Evolutionary conservation across 2,113 vertebrate genomes (phyloP), one percentile per base, ranked within the genome.

Genomic region (Sinocyclocheilus anshuiensis): DNA sequence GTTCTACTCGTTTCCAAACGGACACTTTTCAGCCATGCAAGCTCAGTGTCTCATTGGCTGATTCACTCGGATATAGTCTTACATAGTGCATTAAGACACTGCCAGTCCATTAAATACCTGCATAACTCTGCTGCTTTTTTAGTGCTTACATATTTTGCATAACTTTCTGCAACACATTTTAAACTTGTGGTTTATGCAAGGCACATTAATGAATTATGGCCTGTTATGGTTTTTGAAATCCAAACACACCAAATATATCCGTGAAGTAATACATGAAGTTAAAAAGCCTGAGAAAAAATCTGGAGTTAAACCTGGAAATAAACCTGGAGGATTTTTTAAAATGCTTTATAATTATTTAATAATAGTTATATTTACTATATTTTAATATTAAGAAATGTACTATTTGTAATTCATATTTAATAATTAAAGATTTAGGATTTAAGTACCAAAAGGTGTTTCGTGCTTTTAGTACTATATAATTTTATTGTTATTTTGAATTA

Each of bases 1-100:
- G 84, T 86, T 83, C 78, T 78, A 84, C 65, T 71, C 57, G 33
- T 81, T 61, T 77, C 87, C 89, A 83, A n/a, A 65, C 36, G 65
- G 61, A 57, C 36, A 59, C 26, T 65, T 57, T 71, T 86, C 79
- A 76, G 78, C 71, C 72, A 71, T 61, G 12, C 65, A 76, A 74
- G 79, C 57, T 63, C 33, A 24, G 74, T 22, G 9, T 61, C 83
- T 63, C 72, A 50, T 50, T 86, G 86, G 69, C 72, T 59, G 26
- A 72, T 74, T 82, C 83, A 71, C 72, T 53, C 71, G n/a, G 61
- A 83, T 63, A 24, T 86, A 67, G 82, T 61, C 79, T 90, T 89
- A 86, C 82, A 87, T 6, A n/a, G 24, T 22, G 24, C 39, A 50
- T 78, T 42, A 83, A 74, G 69, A 74, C 9, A 53, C 53, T 67